phyloP scores from a whole-genome alignment of 2,113 vertebrate genomes.

The Fukomys damarensis region DNA sequence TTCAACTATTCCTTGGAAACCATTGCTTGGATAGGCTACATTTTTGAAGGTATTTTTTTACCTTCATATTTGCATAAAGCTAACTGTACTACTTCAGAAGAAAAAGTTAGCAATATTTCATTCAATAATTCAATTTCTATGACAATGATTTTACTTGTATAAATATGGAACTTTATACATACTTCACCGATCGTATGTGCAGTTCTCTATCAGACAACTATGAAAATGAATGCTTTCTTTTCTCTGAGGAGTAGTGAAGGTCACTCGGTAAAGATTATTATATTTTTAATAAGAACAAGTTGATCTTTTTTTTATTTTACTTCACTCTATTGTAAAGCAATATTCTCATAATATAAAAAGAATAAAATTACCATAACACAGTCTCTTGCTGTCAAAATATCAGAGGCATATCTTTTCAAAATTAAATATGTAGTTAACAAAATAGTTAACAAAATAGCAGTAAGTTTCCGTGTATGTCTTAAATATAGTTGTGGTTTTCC shows the following conservation, averaged over 20 bases:
- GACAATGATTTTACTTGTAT: not conserved
- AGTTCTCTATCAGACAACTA: slow-evolving; percentile 46
- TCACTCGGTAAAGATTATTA: slow-evolving; percentile 22
- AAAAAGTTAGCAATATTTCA: not conserved
- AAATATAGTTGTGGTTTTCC: not conserved
- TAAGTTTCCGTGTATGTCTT: not conserved
- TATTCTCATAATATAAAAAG: not conserved
- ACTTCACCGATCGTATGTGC: not conserved
- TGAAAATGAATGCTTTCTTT: not conserved
- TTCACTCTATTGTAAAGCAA: slow-evolving; percentile 31
- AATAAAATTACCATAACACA: not conserved
- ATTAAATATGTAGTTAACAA: not conserved
- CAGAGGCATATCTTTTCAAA: not conserved
- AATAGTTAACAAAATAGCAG: not conserved
- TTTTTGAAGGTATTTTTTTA: slow-evolving; percentile 3
- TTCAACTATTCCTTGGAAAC: not conserved
- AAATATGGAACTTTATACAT: not conserved
- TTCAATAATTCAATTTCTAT: not conserved
- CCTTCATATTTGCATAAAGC: not conserved
- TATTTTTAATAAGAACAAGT: slow-evolving; percentile 30
- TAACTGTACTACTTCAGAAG: not conserved
- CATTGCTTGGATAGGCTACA: not conserved
- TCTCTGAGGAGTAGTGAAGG: not conserved
- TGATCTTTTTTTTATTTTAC: slow-evolving; percentile 45
- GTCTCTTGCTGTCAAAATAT: slow-evolving; percentile 8